Percentiles rank a stretch among this genome's conserved stretches.
phyloP scores from a whole-genome alignment of 2,113 vertebrate species.

The Porphyrio hochstetteri region DNA sequence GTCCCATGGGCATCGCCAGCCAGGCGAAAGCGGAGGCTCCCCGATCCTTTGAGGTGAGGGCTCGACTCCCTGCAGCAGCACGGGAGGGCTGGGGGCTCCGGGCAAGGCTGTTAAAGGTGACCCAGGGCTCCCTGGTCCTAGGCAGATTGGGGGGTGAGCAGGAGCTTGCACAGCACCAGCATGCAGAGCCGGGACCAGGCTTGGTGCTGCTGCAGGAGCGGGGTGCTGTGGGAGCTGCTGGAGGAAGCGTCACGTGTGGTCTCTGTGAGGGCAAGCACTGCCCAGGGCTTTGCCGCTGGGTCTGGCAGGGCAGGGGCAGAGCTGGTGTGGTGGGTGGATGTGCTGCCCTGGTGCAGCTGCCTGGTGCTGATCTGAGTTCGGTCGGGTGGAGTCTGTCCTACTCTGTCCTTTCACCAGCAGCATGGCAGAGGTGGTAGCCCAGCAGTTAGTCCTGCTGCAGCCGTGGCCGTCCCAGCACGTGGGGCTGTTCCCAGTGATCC shows the following conservation, averaged over 20 bases:
- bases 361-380: background rate
- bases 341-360: background rate
- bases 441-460: background rate
- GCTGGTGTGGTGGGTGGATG: background rate
- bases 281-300: rapidly evolving
- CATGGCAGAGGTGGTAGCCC: background rate
- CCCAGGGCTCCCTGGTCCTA: background rate
- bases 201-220: rapidly evolving
- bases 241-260: rapidly evolving
- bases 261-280: background rate
- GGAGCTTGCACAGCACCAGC: background rate
- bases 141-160: rapidly evolving
- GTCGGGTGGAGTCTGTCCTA: background rate
- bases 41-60: background rate
- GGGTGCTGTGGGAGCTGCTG: background rate
- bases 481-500: background rate
- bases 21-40: background rate
- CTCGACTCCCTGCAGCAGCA: background rate
- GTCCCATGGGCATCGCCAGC: background rate
- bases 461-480: rapidly evolving
- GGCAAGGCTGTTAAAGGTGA: background rate
- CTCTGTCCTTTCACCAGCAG: no score
- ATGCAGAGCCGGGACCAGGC: rapidly evolving
- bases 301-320: background rate
- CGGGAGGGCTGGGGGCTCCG: background rate